Evolutionary conservation across 2,888 invertebrate species (phyloP).

Genomic region (Ormyrus rosae): DNA sequence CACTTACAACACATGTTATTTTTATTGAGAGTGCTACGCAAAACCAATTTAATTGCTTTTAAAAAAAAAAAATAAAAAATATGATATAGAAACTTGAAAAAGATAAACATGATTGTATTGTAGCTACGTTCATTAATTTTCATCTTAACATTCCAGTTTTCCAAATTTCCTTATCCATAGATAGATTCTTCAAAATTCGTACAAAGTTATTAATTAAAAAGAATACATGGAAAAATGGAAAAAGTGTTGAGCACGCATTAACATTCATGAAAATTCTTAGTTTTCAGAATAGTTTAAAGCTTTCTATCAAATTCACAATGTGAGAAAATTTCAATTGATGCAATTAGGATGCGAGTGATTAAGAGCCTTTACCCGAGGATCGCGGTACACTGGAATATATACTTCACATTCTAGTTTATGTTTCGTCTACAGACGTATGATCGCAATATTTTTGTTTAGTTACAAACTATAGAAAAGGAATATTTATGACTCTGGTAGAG

Average conservation of each 20-base stretch:
- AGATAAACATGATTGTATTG: conserved; percentile 23
- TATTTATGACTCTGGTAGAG: conserved; percentile 48
- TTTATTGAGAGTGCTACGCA: too few relatives aligned
- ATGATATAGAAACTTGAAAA: conserved; percentile 12
- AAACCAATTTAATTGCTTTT: too few relatives aligned
- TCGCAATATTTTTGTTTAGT: conserved; percentile 43
- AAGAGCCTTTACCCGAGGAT: conserved; percentile 17
- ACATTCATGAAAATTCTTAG: conserved; percentile 27
- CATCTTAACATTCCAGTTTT: not conserved
- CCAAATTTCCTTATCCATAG: conserved; percentile 15
- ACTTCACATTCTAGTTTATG: conserved; percentile 33
- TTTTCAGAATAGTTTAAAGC: conserved; percentile 25
- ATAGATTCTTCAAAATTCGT: conserved; percentile 47
- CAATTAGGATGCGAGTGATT: conserved; percentile 36
- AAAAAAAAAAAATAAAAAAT: too few relatives aligned
- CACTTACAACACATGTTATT: too few relatives aligned
- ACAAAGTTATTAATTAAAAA: conserved; percentile 46
- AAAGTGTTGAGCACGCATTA: conserved; percentile 21
- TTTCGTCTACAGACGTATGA: conserved; percentile 37
- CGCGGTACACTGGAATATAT: conserved; percentile 39
- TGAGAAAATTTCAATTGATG: conserved; percentile 15
- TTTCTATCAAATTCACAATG: conserved; percentile 38
- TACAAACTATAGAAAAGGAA: conserved; percentile 57
- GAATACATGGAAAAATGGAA: conserved; percentile 23
- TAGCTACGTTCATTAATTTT: conserved; percentile 14